Conservation (phyloP, 2,113 vertebrate genomes). For the Sarotherodon lohbergeri region DNA sequence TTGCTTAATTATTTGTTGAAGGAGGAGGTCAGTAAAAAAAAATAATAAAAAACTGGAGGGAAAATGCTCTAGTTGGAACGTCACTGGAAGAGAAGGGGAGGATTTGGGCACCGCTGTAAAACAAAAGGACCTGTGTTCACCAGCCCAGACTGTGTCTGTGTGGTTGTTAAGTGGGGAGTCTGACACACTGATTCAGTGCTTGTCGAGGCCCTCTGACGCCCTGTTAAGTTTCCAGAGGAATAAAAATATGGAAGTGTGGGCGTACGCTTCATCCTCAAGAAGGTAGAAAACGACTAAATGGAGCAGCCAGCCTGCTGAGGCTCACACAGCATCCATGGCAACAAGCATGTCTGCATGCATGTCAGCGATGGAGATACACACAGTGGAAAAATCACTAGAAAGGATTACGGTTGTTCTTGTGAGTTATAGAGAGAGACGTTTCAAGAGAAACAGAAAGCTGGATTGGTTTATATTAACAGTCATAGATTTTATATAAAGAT, state of each 20-base stretch:
- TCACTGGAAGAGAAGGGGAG: constrained; percentile 34
- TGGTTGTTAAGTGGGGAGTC: constrained; percentile 16
- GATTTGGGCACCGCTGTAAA: constrained; percentile 11
- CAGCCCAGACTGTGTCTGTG: constrained; percentile 27
- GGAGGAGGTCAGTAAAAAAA: neutral
- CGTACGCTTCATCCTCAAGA: neutral
- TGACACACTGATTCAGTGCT: constrained; percentile 32
- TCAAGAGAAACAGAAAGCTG: neutral
- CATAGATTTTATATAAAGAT: neutral
- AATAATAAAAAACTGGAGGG: neutral
- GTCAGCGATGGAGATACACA: neutral
- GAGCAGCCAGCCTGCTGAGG: neutral
- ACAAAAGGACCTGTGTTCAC: constrained; percentile 61
- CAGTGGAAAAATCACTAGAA: constrained; percentile 32
- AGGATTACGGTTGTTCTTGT: constrained; percentile 33
- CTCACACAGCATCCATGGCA: constrained; percentile 12
- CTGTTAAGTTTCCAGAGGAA: constrained; percentile 25
- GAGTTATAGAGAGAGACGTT: constrained; percentile 33
- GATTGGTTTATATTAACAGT: neutral
- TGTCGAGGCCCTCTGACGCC: constrained; percentile 16
- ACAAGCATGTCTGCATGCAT: neutral
- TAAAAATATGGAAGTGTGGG: constrained; percentile 31
- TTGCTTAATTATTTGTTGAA: constrained; percentile 37
- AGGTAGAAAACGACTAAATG: neutral
- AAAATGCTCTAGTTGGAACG: constrained; percentile 3